These are phyloP conservation scores for Masnerella sp. DNA, from an alignment of 2,888 invertebrate species.

Conservation along the genomic window DNA sequence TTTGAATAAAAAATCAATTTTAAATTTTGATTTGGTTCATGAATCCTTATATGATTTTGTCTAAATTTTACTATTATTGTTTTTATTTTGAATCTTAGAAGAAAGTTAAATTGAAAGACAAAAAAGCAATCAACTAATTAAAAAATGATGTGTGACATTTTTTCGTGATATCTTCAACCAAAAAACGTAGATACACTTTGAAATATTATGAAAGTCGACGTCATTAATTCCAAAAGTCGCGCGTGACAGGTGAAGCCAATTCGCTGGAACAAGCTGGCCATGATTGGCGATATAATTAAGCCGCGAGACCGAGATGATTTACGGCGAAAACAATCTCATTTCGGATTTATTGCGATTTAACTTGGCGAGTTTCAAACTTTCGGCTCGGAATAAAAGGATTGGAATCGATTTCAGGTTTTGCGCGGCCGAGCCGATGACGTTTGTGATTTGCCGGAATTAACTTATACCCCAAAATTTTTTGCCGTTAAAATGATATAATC, in stretches of 20 bases:
- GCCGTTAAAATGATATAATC: not conserved
- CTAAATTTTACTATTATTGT: too few relatives aligned
- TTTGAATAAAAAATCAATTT: too few relatives aligned
- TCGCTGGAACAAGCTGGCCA: constrained; percentile 36
- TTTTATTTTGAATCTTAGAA: too few relatives aligned
- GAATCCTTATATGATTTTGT: too few relatives aligned
- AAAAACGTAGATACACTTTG: constrained; percentile 38
- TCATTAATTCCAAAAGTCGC: constrained; percentile 52
- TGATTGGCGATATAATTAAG: constrained; percentile 53
- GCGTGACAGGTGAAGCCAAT: constrained; percentile 40
- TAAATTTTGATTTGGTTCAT: too few relatives aligned
- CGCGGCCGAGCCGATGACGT: constrained; percentile 13
- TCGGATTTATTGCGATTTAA: constrained; percentile 50
- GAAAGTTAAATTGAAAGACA: too few relatives aligned
- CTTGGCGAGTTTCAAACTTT: constrained; percentile 47
- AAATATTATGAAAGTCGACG: constrained; percentile 52
- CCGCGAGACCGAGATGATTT: constrained; percentile 38
- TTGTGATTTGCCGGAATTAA: constrained; percentile 12
- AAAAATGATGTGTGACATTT: too few relatives aligned
- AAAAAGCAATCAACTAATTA: too few relatives aligned
- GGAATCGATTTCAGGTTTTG: constrained; percentile 27
- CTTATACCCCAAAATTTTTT: constrained; percentile 12
- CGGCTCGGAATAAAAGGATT: constrained; percentile 40
- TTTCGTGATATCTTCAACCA: not conserved
- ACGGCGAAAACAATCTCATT: constrained; percentile 52